Conservation (phyloP, 2,888 invertebrate genomes). For the Drosophila algonquin region DNA sequence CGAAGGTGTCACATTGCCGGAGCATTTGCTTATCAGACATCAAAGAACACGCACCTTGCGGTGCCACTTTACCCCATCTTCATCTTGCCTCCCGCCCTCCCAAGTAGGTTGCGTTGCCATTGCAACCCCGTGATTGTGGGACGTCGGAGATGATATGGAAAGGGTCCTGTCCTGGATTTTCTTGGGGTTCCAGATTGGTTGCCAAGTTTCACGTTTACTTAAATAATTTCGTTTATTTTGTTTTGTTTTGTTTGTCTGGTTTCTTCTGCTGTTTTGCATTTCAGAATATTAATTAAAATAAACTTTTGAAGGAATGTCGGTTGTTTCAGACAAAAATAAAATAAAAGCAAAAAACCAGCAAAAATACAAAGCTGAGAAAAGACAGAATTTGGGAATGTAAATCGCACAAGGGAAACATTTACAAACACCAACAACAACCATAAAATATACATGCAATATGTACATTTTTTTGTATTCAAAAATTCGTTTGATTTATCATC, state of each 20-base stretch:
- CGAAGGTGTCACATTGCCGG: constrained; percentile 34
- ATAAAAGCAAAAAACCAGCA: not conserved
- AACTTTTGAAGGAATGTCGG: constrained; percentile 27
- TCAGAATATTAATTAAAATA: constrained; percentile 42
- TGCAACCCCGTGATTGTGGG: constrained; percentile 23
- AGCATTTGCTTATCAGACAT: constrained; percentile 44
- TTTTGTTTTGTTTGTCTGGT: constrained; percentile 37
- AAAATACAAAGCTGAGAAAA: not conserved
- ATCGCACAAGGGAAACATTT: not conserved
- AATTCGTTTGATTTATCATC: not conserved
- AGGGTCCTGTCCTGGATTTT: not conserved
- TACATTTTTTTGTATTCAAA: not conserved
- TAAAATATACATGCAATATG: no score
- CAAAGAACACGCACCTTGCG: constrained; percentile 42
- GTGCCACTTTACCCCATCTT: constrained; percentile 8
- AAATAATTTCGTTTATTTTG: constrained; percentile 26
- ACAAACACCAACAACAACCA: not conserved
- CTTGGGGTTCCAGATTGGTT: constrained; percentile 6
- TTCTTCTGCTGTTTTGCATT: constrained; percentile 37
- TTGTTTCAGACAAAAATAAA: constrained; percentile 8
- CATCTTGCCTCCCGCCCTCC: not conserved
- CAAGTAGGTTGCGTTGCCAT: constrained; percentile 37
- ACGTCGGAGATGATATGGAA: not conserved
- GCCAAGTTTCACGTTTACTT: constrained; percentile 33
- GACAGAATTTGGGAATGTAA: not conserved